These are phyloP conservation scores for Hippocampus abdominalis DNA, from an alignment of 2,113 vertebrate genomes.

Conservation along the genomic window DNA sequence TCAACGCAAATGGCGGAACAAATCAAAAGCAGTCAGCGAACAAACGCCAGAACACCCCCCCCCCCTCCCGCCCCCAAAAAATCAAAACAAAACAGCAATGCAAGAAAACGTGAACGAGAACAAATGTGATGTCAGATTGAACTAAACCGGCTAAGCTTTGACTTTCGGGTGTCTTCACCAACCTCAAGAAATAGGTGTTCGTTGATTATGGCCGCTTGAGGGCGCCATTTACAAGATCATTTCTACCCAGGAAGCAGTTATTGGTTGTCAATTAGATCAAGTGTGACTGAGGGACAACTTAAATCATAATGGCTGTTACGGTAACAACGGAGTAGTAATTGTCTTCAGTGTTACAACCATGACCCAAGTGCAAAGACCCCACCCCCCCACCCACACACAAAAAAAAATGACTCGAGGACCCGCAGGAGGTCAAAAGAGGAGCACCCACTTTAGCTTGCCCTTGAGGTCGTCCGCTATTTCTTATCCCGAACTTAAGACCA, in stretches of 20 bases:
- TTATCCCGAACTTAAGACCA: slow-evolving; percentile 77
- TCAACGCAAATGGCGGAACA: no score
- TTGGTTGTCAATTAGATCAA: not conserved
- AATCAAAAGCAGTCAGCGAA: no score
- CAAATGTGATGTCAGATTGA: not conserved
- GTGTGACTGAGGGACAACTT: no score
- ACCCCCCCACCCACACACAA: no score
- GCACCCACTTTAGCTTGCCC: slow-evolving; percentile 90
- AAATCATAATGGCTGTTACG: no score
- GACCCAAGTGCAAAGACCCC: not conserved
- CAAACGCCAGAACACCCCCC: not conserved
- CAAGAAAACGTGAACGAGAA: not conserved
- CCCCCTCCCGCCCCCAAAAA: not conserved
- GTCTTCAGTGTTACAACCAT: no score
- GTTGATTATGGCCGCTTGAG: slow-evolving; percentile 44
- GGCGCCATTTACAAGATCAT: slow-evolving; percentile 51
- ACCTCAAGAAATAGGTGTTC: not conserved
- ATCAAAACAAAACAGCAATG: not conserved
- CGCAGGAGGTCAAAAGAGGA: slow-evolving; percentile 31
- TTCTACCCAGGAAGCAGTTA: not conserved
- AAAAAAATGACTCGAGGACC: not conserved
- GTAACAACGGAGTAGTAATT: no score
- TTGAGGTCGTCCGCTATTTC: slow-evolving; percentile 82
- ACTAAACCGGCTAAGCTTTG: not conserved
- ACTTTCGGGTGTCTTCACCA: not conserved